phyloP scores from a whole-genome alignment of 2,888 invertebrate genomes.

The Lithophane socia region DNA sequence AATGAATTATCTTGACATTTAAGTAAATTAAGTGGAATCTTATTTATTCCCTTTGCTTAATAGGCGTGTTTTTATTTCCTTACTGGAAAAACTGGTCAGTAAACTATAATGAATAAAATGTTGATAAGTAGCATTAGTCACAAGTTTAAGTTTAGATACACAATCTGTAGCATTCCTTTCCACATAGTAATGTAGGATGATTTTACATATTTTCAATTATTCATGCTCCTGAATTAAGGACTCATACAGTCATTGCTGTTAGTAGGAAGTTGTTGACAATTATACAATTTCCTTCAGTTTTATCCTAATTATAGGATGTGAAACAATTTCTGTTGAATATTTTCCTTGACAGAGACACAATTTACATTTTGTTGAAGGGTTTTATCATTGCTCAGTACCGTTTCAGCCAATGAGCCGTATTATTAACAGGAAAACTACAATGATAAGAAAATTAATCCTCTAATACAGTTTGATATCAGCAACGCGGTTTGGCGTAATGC shows the following conservation, averaged over 20 bases:
- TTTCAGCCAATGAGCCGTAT: slow-evolving; percentile 33
- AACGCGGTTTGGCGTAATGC: slow-evolving; percentile 42
- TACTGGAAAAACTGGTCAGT: slow-evolving; percentile 19
- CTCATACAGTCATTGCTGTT: background rate
- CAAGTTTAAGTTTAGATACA: background rate
- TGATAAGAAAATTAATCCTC: slow-evolving; percentile 61
- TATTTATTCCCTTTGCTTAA: slow-evolving; percentile 8
- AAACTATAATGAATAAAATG: slow-evolving; percentile 21
- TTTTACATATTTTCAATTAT: slow-evolving; percentile 12
- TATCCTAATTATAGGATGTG: slow-evolving; percentile 33
- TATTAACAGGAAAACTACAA: slow-evolving; percentile 54
- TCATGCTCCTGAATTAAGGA: slow-evolving; percentile 19
- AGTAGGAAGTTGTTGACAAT: slow-evolving; percentile 39
- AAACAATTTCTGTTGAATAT: slow-evolving; percentile 26
- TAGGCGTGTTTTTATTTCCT: slow-evolving; percentile 16
- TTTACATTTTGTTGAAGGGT: background rate
- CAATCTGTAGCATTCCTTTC: slow-evolving; percentile 17
- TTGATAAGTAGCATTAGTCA: slow-evolving; percentile 25
- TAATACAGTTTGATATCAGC: slow-evolving; percentile 39
- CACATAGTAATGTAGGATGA: slow-evolving; percentile 2
- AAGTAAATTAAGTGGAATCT: slow-evolving; percentile 17
- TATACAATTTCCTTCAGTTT: slow-evolving; percentile 21
- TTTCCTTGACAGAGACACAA: slow-evolving; percentile 35
- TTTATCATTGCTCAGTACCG: slow-evolving; percentile 15
- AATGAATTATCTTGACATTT: background rate